phyloP scores from a whole-genome alignment of 1,140 invertebrate species.

The Mizuhopecten yessoensis region DNA sequence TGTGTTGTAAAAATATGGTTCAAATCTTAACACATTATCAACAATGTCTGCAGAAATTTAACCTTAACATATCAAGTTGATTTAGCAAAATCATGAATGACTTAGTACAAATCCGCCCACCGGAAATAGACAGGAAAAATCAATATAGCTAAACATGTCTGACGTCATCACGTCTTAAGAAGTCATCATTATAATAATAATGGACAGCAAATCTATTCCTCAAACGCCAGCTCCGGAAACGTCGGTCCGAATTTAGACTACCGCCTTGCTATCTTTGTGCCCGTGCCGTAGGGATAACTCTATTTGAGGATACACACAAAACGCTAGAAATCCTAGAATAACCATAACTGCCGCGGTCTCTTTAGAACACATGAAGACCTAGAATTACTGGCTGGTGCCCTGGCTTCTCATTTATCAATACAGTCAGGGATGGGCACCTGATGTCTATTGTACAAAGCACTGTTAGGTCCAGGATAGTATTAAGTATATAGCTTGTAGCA shows the following conservation, averaged over 20 bases:
- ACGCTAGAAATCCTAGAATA: too few relatives aligned
- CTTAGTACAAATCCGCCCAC: background rate
- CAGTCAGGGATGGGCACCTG: background rate
- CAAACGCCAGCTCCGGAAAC: background rate
- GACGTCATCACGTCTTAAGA: background rate
- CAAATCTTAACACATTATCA: too few relatives aligned
- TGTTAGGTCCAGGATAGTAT: too few relatives aligned
- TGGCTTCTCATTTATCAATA: background rate
- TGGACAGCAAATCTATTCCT: slow-evolving; percentile 3
- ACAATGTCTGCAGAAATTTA: too few relatives aligned
- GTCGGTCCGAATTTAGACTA: background rate
- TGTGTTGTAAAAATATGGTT: too few relatives aligned
- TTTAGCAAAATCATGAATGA: background rate
- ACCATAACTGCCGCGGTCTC: background rate
- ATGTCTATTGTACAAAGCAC: background rate
- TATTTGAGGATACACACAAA: background rate
- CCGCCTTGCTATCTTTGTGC: background rate
- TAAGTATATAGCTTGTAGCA: too few relatives aligned
- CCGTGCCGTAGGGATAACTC: background rate
- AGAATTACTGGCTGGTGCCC: background rate
- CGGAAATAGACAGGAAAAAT: slow-evolving; percentile 35
- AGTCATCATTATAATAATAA: background rate
- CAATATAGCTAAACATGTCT: background rate
- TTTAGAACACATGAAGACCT: background rate
- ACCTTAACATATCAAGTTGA: background rate